Conservation (phyloP, 2,888 invertebrate species). For the Hanleya hanleyi region DNA sequence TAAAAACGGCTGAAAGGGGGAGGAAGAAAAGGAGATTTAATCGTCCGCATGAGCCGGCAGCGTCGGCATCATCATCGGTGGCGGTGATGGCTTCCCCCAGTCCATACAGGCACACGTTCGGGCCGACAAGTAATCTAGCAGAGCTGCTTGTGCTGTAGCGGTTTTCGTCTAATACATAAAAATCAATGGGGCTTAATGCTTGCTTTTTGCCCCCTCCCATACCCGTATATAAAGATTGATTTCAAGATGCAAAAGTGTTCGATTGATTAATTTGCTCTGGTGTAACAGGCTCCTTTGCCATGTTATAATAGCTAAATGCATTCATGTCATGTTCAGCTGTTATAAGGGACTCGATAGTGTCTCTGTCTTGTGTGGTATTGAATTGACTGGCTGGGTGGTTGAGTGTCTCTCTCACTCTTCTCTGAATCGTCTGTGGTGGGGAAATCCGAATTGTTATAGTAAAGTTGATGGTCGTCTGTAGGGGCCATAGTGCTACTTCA, state of each 20-base stretch:
- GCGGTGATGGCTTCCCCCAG: no score
- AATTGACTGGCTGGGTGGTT: no score
- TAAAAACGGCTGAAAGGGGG: not conserved
- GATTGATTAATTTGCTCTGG: slow-evolving; percentile 1
- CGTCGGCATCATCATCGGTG: no score
- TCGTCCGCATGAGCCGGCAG: not conserved
- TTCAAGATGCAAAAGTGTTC: not conserved
- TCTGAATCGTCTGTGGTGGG: no score
- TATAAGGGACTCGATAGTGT: no score
- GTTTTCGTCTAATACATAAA: not conserved
- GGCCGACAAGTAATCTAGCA: not conserved
- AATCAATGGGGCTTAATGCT: slow-evolving; percentile 7
- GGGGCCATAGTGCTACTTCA: no score
- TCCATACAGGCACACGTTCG: no score
- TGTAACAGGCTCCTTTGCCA: slow-evolving; percentile 3
- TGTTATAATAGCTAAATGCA: slow-evolving; percentile 4
- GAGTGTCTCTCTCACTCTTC: no score
- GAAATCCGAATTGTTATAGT: no score
- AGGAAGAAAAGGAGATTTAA: not conserved
- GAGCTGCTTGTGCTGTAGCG: not conserved
- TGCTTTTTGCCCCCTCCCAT: not conserved
- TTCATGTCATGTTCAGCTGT: not conserved
- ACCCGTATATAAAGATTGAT: not conserved
- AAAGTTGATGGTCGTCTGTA: no score
- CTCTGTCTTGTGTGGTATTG: no score